A percentile compares a stretch with the other conserved stretches of the same genome.
Evolutionary conservation across 2,888 invertebrate species (phyloP).

Genomic region (Eremobia ochroleuca): DNA sequence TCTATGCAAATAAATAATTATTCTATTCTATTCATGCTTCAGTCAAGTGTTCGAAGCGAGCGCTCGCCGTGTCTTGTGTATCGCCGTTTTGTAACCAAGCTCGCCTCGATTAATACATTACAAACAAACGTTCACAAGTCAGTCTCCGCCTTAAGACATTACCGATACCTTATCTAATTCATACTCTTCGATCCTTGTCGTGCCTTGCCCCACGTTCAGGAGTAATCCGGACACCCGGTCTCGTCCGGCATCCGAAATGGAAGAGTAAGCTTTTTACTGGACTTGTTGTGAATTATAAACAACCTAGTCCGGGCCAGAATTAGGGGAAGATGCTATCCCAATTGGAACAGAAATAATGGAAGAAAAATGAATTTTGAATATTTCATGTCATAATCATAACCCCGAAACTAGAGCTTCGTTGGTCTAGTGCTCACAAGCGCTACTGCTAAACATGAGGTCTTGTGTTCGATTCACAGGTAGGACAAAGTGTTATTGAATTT

Average conservation of each 20-base stretch:
- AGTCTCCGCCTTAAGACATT: no score
- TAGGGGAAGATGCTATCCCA: background rate
- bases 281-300: conserved; percentile 56
- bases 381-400: no score
- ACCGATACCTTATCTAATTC: conserved; percentile 11
- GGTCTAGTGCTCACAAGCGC: no score
- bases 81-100: no score
- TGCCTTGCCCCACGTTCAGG: conserved; percentile 34
- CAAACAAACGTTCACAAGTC: no score
- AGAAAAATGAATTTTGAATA: background rate
- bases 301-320: conserved; percentile 18
- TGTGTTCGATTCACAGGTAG: background rate
- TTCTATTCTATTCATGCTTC: no score
- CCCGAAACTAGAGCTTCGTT: background rate
- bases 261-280: conserved; percentile 57
- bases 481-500: background rate
- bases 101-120: no score
- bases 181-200: background rate
- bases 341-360: background rate
- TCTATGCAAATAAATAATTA: no score
- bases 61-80: no score
- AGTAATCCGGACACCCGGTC: conserved; percentile 60
- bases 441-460: no score
- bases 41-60: no score
- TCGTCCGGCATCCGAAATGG: conserved; percentile 58